Evolutionary conservation across 2,113 vertebrate genomes (phyloP).

Genomic region (Prochilodus magdalenae): DNA sequence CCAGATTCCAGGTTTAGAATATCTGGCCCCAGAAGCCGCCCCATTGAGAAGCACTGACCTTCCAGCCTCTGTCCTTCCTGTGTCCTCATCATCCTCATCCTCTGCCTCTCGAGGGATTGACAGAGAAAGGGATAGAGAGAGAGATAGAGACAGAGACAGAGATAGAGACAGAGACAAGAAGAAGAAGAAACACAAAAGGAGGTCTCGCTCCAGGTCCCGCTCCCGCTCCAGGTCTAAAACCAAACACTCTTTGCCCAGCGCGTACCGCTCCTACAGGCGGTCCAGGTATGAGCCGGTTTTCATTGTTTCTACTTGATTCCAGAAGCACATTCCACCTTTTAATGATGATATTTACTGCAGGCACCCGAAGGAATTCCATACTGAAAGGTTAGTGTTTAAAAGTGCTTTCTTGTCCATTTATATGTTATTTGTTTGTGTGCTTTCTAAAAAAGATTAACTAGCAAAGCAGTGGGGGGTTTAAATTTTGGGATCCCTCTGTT

Average conservation of each 20-base stretch:
- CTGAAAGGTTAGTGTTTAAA: constrained; percentile 31
- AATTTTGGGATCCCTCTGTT: background rate
- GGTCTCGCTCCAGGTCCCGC: constrained; percentile 84
- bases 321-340: background rate
- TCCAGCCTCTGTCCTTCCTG: constrained; percentile 41
- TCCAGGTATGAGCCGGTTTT: constrained; percentile 78
- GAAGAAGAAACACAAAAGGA: constrained; percentile 93
- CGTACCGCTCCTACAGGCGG: constrained; percentile 87
- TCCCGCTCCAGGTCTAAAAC: constrained; percentile 84
- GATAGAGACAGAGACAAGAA: constrained; percentile 87
- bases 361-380: background rate
- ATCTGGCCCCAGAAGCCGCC: constrained; percentile 30
- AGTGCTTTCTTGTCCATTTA: constrained; percentile 1
- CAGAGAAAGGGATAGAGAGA: constrained; percentile 61
- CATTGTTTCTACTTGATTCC: background rate
- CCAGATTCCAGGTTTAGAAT: constrained; percentile 48
- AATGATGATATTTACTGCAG: constrained; percentile 21
- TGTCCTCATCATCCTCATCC: constrained; percentile 59
- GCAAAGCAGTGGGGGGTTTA: background rate
- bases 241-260: constrained; percentile 91
- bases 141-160: constrained; percentile 57
- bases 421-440: background rate
- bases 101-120: constrained; percentile 52
- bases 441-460: constrained; percentile 29
- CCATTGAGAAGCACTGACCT: constrained; percentile 57